phyloP scores from a whole-genome alignment of 2,797 vertebrate species.

The Acanthurus leucopareius region DNA sequence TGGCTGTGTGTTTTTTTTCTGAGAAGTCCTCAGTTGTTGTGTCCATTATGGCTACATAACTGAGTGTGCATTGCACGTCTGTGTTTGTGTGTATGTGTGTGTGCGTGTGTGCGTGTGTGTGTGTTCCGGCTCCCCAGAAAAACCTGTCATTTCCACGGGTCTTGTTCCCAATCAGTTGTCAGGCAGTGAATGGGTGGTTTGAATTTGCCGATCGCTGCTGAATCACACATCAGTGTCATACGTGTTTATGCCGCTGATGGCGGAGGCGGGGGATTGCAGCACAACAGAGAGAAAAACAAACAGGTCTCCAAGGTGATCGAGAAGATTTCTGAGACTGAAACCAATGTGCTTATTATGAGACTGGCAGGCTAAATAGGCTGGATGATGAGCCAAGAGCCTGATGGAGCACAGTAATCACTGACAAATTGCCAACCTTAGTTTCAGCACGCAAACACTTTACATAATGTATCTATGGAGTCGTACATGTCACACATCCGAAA shows the following conservation, averaged over 20 bases:
- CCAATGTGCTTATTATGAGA: constrained; percentile 79
- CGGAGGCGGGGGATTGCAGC: constrained; percentile 60
- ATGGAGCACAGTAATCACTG: constrained; percentile 76
- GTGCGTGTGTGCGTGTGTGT: constrained; percentile 16
- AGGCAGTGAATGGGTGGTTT: constrained; percentile 76
- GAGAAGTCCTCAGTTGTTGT: not conserved
- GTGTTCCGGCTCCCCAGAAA: constrained; percentile 27
- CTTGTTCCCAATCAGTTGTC: constrained; percentile 71
- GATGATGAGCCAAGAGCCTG: constrained; percentile 74
- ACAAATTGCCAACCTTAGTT: constrained; percentile 73
- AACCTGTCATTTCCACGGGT: constrained; percentile 64
- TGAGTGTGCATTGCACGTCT: not conserved
- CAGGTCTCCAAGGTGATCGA: constrained; percentile 81
- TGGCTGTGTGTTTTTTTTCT: not conserved
- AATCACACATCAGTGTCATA: constrained; percentile 79
- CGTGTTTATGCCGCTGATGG: constrained; percentile 77
- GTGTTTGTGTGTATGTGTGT: constrained; percentile 13
- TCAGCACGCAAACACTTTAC: constrained; percentile 60
- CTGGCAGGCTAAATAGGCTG: constrained; percentile 73
- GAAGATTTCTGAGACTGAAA: constrained; percentile 77
- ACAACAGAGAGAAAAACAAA: constrained; percentile 75
- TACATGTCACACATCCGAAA: constrained; percentile 26
- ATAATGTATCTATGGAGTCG: constrained; percentile 52
- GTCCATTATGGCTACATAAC: constrained; percentile 16
- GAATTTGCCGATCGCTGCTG: constrained; percentile 74